These are phyloP conservation scores for Chrysotoxum bicinctum DNA, from an alignment of 2,888 invertebrate genomes.

Conservation along the genomic window DNA sequence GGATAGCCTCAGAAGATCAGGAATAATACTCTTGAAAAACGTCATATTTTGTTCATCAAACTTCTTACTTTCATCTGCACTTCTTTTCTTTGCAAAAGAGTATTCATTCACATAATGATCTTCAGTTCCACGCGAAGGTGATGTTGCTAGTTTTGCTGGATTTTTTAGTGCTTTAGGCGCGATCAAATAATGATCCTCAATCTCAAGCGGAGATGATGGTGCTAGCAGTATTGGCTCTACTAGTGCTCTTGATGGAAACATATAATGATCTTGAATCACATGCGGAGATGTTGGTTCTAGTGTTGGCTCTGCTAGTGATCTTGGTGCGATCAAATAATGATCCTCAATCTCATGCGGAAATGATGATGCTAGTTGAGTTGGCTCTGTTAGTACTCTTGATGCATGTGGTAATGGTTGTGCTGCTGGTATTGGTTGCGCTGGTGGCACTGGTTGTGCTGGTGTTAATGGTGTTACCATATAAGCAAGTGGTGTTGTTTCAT, in stretches of 20 bases:
- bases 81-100: not conserved
- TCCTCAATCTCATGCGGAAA: not conserved
- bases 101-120: not conserved
- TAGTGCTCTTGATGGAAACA: not conserved
- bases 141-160: not conserved
- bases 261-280: too few species aligned
- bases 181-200: too few species aligned
- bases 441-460: too few species aligned
- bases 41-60: not conserved
- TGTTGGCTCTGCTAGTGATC: not conserved
- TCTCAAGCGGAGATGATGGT: not conserved
- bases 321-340: not conserved
- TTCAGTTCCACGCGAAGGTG: not conserved
- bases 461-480: too few species aligned
- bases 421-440: not conserved
- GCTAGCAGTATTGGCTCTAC: not conserved
- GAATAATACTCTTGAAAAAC: not conserved
- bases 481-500: too few species aligned
- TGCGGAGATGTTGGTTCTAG: not conserved
- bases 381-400: not conserved
- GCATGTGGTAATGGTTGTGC: too few species aligned
- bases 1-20: not conserved
- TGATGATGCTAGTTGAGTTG: not conserved
- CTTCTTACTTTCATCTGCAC: not conserved
- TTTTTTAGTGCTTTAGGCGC: too few species aligned